A percentile compares a stretch with the other conserved stretches of the same genome.
These are phyloP conservation scores for Schizotus pectinicornis DNA, from an alignment of 2,888 invertebrate species.

Conservation along the genomic window DNA sequence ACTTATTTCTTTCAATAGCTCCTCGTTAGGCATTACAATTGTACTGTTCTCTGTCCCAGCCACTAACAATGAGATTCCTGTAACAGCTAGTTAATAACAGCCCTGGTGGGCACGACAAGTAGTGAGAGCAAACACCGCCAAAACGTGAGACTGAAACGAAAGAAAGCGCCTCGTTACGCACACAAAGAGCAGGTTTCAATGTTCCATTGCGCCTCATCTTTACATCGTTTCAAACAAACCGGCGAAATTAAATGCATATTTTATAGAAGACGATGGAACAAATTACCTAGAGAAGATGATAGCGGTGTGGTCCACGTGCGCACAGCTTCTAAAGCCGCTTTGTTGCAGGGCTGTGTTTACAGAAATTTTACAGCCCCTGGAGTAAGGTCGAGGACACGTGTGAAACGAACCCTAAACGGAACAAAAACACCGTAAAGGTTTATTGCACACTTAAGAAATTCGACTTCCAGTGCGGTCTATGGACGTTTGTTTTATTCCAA, in stretches of 20 bases:
- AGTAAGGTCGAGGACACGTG: slow-evolving; percentile 38
- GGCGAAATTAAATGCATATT: slow-evolving; percentile 52
- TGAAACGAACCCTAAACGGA: slow-evolving; percentile 39
- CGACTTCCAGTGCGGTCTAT: slow-evolving; percentile 1
- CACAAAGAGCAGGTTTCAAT: slow-evolving; percentile 28
- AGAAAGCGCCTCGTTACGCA: slow-evolving; percentile 28
- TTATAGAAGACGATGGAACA: slow-evolving; percentile 33
- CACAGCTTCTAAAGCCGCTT: slow-evolving; percentile 39
- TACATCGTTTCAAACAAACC: slow-evolving; percentile 36
- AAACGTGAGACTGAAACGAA: no score
- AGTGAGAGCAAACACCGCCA: no score
- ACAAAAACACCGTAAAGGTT: slow-evolving; percentile 46
- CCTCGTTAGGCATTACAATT: no score
- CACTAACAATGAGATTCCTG: no score
- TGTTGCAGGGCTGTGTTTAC: slow-evolving; percentile 38
- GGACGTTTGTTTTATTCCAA: background rate
- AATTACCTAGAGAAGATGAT: background rate
- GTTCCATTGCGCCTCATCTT: slow-evolving; percentile 34
- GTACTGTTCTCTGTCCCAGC: no score
- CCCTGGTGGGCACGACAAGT: no score
- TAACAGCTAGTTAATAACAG: no score
- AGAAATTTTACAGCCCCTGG: slow-evolving; percentile 35
- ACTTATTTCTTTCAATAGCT: no score
- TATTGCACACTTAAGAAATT: slow-evolving; percentile 40
- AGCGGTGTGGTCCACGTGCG: slow-evolving; percentile 46